A percentile compares a stretch with the other conserved stretches of the same genome.
Conservation (phyloP, 2,797 vertebrate genomes). For the Lophius americanus region DNA sequence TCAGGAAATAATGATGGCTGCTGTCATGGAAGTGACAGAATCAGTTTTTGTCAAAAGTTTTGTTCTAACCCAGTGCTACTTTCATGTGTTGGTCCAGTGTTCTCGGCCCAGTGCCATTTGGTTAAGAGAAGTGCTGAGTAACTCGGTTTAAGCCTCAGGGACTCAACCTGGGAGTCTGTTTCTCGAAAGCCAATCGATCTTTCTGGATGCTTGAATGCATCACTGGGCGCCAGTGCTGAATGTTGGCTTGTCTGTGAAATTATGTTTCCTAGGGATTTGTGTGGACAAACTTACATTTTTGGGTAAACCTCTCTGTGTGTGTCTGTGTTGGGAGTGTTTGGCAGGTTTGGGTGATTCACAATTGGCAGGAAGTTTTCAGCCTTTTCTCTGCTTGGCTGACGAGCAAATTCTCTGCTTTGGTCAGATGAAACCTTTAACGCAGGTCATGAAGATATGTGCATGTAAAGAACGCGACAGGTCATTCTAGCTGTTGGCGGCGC, state of each 20-base stretch:
- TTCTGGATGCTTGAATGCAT: constrained; percentile 44
- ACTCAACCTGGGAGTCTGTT: constrained; percentile 64
- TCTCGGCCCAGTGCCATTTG: constrained; percentile 46
- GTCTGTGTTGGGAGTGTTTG: constrained; percentile 26
- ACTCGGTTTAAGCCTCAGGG: constrained; percentile 55
- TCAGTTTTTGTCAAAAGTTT: constrained; percentile 63
- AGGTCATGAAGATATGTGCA: constrained; percentile 7
- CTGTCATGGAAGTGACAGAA: constrained; percentile 42
- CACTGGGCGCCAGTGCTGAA: constrained; percentile 34
- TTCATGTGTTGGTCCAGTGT: constrained; percentile 35
- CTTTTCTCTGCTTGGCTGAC: constrained; percentile 26
- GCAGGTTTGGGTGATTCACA: constrained; percentile 46
- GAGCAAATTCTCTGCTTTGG: constrained; percentile 29
- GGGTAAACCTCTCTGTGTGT: constrained; percentile 1
- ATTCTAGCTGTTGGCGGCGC: not conserved
- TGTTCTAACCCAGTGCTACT: constrained; percentile 26
- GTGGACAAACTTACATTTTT: constrained; percentile 19
- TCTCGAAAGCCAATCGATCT: constrained; percentile 68
- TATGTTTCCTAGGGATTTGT: constrained; percentile 42
- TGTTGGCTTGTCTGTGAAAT: constrained; percentile 43
- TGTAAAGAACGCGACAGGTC: not conserved
- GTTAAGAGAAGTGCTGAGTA: constrained; percentile 67
- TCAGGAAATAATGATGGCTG: constrained; percentile 42
- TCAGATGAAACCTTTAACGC: constrained; percentile 23
- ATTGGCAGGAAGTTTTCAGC: constrained; percentile 36